Evolutionary conservation across 2,797 vertebrate genomes (phyloP).

Genomic region (Australoheros facetus): DNA sequence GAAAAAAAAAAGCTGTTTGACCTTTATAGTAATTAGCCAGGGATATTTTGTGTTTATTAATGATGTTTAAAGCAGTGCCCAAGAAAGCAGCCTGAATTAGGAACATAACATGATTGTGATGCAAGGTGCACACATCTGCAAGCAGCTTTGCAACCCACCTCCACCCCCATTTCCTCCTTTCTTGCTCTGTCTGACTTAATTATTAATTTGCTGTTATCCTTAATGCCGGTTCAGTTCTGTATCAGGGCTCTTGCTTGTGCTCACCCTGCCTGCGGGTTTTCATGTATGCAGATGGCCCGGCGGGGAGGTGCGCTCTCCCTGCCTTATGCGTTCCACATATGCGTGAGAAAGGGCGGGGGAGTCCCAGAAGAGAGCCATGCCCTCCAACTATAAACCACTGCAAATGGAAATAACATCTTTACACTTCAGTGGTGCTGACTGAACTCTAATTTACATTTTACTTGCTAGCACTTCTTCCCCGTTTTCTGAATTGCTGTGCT

Average conservation of each 20-base stretch:
- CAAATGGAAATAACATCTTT: conserved; percentile 9
- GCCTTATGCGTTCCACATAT: neutral
- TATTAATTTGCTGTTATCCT: neutral
- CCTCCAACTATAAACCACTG: neutral
- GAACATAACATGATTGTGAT: too few species aligned
- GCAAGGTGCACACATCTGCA: neutral
- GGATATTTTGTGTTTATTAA: neutral
- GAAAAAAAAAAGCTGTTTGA: neutral
- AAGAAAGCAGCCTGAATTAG: neutral
- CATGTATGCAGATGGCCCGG: neutral
- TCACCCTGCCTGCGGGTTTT: neutral
- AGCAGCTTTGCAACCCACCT: neutral
- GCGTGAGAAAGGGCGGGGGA: neutral
- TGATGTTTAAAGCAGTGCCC: neutral
- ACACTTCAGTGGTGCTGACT: neutral
- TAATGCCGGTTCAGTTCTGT: neutral
- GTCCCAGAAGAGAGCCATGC: neutral
- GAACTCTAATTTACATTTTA: neutral
- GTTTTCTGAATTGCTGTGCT: neutral
- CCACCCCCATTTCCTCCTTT: neutral
- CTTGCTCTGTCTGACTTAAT: neutral
- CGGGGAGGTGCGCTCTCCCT: neutral
- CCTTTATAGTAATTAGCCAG: neutral
- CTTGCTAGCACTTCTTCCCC: neutral
- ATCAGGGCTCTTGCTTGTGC: neutral